Evolutionary conservation across 1,140 invertebrate genomes (phyloP), one percentile per base, ranked within the genome.

Genomic region (Sesamia nonagrioides): DNA sequence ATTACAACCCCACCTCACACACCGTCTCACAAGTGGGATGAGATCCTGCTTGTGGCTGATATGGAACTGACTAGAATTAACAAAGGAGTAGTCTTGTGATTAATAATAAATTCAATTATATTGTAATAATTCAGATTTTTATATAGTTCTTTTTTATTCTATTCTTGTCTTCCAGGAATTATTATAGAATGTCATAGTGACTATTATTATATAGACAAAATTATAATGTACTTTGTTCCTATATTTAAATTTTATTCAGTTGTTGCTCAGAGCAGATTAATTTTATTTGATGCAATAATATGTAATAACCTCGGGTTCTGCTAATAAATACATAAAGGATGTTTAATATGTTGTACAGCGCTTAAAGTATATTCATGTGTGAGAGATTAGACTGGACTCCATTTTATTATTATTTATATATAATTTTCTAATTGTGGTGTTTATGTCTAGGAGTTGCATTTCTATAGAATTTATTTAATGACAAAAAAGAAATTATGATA

Each of bases 61-160:
- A 95, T 95, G 95, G 95, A 95, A 89, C 88, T 95, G 80, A 94
- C 82, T 92, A 94, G 90, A 88, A 93, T 95, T 81, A 95, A 95
- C 80, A 94, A 91, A 89, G 89, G 90, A 75, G 83, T 88, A 74
- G 78, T 87, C 72, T 86, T 92, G 89, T 94, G 86, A 93, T 84
- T 74, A 77, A 77, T 81, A 45, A 75, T 58, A 56, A 75, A 56
- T 63, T 77, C 18, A 42, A 54, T 54, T 76, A n/a, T 76, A 76
- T 61, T 63, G 56, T 35, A 63, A 52, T 76, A 40, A 66, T 77
- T 48, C 58, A 68, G 48, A 77, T 77, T 83, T 83, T 81, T 81
- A 83, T 68, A 79, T 61, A 81, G 42, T 81, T 40, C 77, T 79
- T 78, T 82, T 76, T 81, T n/a, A n/a, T 50, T n/a, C 77, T 80